Evolutionary conservation across 2,797 vertebrate genomes (phyloP).

Genomic region (Perodicticus potto): DNA sequence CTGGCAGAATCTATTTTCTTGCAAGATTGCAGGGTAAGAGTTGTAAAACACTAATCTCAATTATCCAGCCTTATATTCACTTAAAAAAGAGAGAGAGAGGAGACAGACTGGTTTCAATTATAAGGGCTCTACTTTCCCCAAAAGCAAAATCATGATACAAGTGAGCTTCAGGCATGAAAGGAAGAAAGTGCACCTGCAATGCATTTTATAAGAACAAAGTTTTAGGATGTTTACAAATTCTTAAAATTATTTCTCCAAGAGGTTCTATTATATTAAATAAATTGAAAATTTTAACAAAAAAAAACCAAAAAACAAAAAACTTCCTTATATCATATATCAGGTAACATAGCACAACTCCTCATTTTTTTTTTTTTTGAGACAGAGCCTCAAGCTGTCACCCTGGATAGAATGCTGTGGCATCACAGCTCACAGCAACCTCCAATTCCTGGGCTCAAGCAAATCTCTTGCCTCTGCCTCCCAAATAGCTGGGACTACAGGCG

Average conservation of each 20-base stretch:
- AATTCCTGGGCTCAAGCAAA: too few relatives aligned
- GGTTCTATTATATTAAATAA: constrained; percentile 50
- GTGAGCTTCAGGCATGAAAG: neutral
- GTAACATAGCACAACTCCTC: neutral
- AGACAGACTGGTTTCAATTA: neutral
- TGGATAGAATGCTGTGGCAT: too few relatives aligned
- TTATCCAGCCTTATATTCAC: neutral
- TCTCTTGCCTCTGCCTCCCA: too few relatives aligned
- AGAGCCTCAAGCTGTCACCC: too few relatives aligned
- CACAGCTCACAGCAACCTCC: too few relatives aligned
- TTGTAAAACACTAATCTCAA: neutral
- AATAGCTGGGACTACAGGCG: too few relatives aligned
- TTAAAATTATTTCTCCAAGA: neutral
- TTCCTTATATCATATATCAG: neutral
- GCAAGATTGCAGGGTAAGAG: neutral
- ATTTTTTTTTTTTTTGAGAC: neutral
- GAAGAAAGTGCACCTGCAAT: neutral
- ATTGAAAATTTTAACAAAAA: constrained; percentile 39
- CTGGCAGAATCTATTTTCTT: neutral
- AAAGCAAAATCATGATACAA: neutral
- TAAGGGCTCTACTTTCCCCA: neutral
- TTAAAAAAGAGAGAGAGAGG: neutral
- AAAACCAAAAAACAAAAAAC: too few relatives aligned
- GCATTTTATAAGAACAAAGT: neutral
- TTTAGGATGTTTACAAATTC: constrained; percentile 3